Base-by-base conservation (phyloP, 2,888 invertebrate species). In the Pammene aurita region DNA sequence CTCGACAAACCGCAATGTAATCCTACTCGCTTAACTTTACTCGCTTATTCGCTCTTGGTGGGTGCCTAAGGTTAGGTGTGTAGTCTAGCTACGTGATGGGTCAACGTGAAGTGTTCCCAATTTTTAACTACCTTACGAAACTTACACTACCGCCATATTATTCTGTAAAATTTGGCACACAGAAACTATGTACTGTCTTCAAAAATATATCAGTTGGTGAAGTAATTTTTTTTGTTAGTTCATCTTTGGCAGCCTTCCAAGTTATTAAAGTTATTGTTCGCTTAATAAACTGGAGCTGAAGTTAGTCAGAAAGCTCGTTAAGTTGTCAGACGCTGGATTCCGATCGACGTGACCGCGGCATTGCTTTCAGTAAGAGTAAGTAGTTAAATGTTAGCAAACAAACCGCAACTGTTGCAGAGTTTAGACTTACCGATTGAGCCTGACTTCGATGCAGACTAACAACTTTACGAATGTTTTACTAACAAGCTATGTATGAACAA, bases 331-430 rank as follows among this genome's bases (percentile, higher is more conserved):
- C 58, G 38, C 41, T 13, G 18, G 7, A 42, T 57, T 57, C 7
- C 26, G 38, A 57, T 34, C 26, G 26, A 13, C 18, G 58, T 44
- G 34, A 42, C 34, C 58, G 26, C 44, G 11, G n/a, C n/a, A 10
- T 13, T 34, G 18, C 41, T 41, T 26, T 26, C 26, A 26, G 35
- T 11, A 16, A 0, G 46, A 14, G 11, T n/a, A 18, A 16, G 18
- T 44, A 35, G 35, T 60, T 48, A 35, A 60, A 60, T 58, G 58
- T 66, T 54, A 41, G 44, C 54, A 54, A 63, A 54, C 54, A 54
- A 63, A 11, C 63, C 63, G 14, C 54, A 54, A 63, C 62, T 52
- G 62, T 63, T 63, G 63, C 63, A n/a, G 16, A 54, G 42, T 60
- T 55, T 9, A 4, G 16, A 38, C 14, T 35, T 16, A 34, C 7